phyloP scores from a whole-genome alignment of 2,797 vertebrate genomes.

The Onychomys torridus region DNA sequence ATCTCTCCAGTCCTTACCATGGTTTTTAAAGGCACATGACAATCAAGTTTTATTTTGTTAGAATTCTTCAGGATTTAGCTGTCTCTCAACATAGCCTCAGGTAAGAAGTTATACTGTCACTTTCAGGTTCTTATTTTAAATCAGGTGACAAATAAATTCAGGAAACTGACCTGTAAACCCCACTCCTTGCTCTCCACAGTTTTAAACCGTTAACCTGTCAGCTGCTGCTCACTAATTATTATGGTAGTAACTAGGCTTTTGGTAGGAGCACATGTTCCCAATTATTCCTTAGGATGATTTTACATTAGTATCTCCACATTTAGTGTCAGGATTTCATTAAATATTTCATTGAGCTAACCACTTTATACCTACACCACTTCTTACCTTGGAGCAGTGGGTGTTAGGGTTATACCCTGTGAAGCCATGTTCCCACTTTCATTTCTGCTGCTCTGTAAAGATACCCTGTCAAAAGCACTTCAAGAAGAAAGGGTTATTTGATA shows the following conservation, averaged over 20 bases:
- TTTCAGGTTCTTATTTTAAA: constrained; percentile 27
- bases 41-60: not conserved
- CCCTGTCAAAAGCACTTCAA: not conserved
- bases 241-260: not conserved
- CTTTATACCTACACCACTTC: not conserved
- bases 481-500: not conserved
- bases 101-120: not conserved
- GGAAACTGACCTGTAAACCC: not conserved
- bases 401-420: constrained; percentile 21
- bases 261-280: not conserved
- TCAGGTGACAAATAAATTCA: constrained; percentile 8
- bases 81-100: not conserved
- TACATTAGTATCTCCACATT: not conserved
- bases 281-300: not conserved
- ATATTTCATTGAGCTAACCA: constrained; percentile 24
- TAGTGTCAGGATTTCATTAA: not conserved
- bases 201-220: not conserved
- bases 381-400: not conserved
- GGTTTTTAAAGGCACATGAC: not conserved
- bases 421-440: not conserved
- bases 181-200: not conserved
- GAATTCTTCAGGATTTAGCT: not conserved
- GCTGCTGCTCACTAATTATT: not conserved
- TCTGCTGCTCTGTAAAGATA: not conserved
- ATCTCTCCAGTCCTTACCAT: not conserved